Conservation (phyloP, 2,888 invertebrate genomes). For the Eupeodes luniger region DNA sequence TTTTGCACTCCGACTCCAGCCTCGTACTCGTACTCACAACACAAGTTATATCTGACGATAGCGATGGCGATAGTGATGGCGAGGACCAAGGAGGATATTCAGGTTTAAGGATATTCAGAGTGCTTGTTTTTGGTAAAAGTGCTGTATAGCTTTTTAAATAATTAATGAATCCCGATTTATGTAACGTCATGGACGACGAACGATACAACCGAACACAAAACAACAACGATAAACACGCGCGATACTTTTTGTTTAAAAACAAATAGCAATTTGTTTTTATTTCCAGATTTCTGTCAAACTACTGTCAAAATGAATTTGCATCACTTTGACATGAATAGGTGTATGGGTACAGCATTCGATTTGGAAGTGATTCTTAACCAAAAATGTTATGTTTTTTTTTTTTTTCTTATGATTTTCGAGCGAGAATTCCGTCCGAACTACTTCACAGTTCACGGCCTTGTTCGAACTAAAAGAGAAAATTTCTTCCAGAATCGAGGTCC, state of each 20-base stretch:
- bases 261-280: background rate
- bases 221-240: conserved; percentile 54
- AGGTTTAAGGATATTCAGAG: conserved; percentile 9
- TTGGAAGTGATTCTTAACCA: conserved; percentile 31
- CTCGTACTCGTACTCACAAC: background rate
- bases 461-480: conserved; percentile 82
- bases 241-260: conserved; percentile 23
- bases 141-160: conserved; percentile 42
- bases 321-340: conserved; percentile 34
- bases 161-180: conserved; percentile 52
- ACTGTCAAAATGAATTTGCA: conserved; percentile 37
- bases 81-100: too few species aligned
- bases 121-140: conserved; percentile 17
- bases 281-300: conserved; percentile 37
- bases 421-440: conserved; percentile 77
- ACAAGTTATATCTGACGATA: background rate
- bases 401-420: conserved; percentile 8
- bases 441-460: conserved; percentile 83
- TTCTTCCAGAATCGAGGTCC: conserved; percentile 80
- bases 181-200: conserved; percentile 24
- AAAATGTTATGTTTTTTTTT: conserved; percentile 4
- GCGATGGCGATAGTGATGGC: too few species aligned
- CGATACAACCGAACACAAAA: conserved; percentile 2
- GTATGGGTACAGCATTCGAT: conserved; percentile 6
- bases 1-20: background rate